Evolutionary conservation across 1,140 invertebrate species (phyloP), one percentile per base, ranked within the genome.

Genomic region (Eulimnadia texana): DNA sequence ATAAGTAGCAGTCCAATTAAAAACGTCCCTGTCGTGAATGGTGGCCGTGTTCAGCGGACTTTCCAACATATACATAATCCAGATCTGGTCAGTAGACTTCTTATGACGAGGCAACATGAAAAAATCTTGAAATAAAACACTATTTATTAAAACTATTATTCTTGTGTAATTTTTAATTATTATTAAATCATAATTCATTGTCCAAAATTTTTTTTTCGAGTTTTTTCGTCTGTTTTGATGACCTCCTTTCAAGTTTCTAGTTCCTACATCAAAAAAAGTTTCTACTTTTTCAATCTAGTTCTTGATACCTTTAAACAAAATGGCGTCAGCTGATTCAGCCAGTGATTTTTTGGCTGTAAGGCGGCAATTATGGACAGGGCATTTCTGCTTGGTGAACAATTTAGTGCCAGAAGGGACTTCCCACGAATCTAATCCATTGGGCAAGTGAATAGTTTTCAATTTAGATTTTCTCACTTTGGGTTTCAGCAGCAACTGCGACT

Each of bases 1-100:
- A 71, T 90, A 98, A 0, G 91, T 93, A 0, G 90, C 89, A 19
- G 93, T 98, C 93, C 93, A 96, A 76, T 98, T 97, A 70, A 93
- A 85, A 2, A 90, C 81, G 68, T 87, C 78, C 29, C 85, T 79
- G 65, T 85, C 82, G 68, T 85, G 84, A 20, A 64, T 57, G 54
- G 84, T 84, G 66, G 89, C 86, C 2, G 91, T 94, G 72, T 95
- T 89, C 72, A 93, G 88, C 9, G 92, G 92, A 75, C 90, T 93
- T 69, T 95, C 92, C 57, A 95, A 74, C 71, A 92, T 86, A 73
- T 94, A 93, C 64, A 94, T 75, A 70, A 94, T 90, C 87, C 88
- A 93, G 49, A 90, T 79, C 81, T 86, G 67, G 19, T 82, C 78
- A 1, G 75, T 71, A 28, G 82, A 80, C 67, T 86, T 78, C 11